These are phyloP conservation scores for Brachionus sp. DNA, from an alignment of 1,140 invertebrate genomes.

Conservation along the genomic window DNA sequence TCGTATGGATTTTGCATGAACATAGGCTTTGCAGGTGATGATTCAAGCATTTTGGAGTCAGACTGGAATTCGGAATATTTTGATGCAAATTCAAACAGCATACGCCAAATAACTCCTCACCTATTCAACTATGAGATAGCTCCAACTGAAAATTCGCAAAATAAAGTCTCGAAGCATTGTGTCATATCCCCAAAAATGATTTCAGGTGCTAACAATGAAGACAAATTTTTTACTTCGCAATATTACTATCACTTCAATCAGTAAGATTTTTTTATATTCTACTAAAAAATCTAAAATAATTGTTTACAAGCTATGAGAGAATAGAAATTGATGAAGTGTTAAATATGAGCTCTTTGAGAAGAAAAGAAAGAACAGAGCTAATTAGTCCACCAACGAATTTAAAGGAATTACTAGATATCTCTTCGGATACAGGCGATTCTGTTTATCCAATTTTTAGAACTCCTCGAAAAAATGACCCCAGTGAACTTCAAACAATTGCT, in stretches of 20 bases:
- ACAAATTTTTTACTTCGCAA: background rate
- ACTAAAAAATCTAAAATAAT: background rate
- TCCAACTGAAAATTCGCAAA: background rate
- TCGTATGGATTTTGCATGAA: slow-evolving; percentile 38
- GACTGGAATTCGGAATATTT: slow-evolving; percentile 26
- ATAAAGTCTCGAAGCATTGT: slow-evolving; percentile 35
- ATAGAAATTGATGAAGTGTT: background rate
- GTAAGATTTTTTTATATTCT: background rate
- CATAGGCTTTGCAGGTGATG: slow-evolving; percentile 22
- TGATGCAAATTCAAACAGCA: background rate
- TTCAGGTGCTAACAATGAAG: background rate
- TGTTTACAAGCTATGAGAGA: background rate
- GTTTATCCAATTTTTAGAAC: background rate
- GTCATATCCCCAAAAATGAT: background rate
- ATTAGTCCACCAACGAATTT: background rate
- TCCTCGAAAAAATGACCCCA: slow-evolving; percentile 8
- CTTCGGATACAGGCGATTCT: background rate
- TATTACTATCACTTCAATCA: slow-evolving; percentile 36
- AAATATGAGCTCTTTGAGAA: background rate
- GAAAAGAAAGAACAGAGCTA: background rate
- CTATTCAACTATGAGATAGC: slow-evolving; percentile 33
- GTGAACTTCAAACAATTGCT: slow-evolving; percentile 16
- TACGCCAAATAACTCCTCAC: background rate
- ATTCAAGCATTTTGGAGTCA: background rate
- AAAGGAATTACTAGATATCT: slow-evolving; percentile 3